phyloP scores from a whole-genome alignment of 2,113 vertebrate genomes.

The Nettapus auritus region DNA sequence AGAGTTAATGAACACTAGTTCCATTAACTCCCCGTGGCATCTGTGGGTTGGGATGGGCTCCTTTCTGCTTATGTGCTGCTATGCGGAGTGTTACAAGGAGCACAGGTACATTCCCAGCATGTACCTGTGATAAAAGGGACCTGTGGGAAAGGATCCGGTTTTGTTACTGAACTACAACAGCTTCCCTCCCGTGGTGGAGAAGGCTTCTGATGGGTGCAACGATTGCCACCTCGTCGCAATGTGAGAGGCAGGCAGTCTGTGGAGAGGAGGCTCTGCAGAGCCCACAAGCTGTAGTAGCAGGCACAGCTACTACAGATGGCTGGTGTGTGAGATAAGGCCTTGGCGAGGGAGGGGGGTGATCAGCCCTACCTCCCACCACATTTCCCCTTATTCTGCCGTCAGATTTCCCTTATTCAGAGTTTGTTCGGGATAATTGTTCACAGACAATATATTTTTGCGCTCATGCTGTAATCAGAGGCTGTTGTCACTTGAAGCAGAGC shows the following conservation, averaged over 20 bases:
- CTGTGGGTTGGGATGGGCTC: neutral
- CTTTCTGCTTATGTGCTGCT: accelerated
- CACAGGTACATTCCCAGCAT: too few relatives aligned
- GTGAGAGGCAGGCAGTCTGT: neutral
- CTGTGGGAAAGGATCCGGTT: neutral
- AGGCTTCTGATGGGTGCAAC: neutral
- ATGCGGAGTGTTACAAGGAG: neutral
- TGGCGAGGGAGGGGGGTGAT: neutral
- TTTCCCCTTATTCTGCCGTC: constrained; percentile 1
- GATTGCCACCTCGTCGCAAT: neutral
- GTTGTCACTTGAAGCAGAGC: constrained; percentile 58
- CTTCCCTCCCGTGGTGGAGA: neutral
- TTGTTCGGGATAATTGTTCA: constrained; percentile 57
- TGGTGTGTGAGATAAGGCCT: neutral
- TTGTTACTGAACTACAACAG: neutral
- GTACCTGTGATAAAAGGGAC: neutral
- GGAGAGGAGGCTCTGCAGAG: neutral
- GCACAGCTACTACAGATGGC: constrained; percentile 35
- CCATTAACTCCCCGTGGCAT: neutral
- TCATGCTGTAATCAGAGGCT: constrained; percentile 47
- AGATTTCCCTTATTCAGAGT: constrained; percentile 58
- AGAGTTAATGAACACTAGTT: neutral
- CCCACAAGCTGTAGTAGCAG: neutral
- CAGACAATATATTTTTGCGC: constrained; percentile 70
- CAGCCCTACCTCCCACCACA: constrained; percentile 17